Conservation (phyloP, 2,797 vertebrate species). For the Rhynchotus rufescens region DNA sequence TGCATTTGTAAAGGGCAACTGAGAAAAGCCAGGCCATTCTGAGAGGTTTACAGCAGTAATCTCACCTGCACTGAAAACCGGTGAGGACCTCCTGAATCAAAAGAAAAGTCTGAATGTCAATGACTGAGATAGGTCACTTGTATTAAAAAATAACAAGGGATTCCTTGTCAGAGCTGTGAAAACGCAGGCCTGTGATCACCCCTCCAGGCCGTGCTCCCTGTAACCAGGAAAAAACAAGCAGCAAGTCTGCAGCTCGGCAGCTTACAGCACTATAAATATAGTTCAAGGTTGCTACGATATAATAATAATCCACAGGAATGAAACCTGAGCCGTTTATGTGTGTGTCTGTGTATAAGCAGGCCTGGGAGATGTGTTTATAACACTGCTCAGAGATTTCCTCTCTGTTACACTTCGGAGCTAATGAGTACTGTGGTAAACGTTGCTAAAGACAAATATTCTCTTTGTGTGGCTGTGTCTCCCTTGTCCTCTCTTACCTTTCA, state of each 20-base stretch:
- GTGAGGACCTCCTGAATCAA: not conserved
- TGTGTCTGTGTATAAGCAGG: slow-evolving; percentile 9
- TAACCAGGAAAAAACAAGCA: slow-evolving; percentile 35
- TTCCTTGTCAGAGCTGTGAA: not conserved
- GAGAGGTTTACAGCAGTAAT: not conserved
- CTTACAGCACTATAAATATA: slow-evolving; percentile 52
- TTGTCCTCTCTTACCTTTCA: not conserved
- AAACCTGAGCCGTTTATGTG: slow-evolving; percentile 59
- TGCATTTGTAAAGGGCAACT: not conserved
- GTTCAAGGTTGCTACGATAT: slow-evolving; percentile 39
- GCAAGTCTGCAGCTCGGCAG: not conserved
- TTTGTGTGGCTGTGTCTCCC: not conserved
- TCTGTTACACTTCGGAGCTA: slow-evolving; percentile 8
- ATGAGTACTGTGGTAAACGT: not conserved
- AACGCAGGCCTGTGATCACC: not conserved
- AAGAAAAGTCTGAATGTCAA: not conserved
- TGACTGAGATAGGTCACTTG: not conserved
- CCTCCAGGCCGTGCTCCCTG: not conserved
- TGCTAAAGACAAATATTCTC: not conserved
- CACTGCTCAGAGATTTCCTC: slow-evolving; percentile 35
- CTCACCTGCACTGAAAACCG: not conserved
- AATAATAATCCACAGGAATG: slow-evolving; percentile 59
- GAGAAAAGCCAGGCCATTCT: not conserved
- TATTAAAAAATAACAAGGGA: not conserved
- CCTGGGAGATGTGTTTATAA: slow-evolving; percentile 45